A percentile compares a stretch with the other conserved stretches of the same genome.
phyloP scores from a whole-genome alignment of 92 coral and sea anemone genomes.

The Actinostola sp. region DNA sequence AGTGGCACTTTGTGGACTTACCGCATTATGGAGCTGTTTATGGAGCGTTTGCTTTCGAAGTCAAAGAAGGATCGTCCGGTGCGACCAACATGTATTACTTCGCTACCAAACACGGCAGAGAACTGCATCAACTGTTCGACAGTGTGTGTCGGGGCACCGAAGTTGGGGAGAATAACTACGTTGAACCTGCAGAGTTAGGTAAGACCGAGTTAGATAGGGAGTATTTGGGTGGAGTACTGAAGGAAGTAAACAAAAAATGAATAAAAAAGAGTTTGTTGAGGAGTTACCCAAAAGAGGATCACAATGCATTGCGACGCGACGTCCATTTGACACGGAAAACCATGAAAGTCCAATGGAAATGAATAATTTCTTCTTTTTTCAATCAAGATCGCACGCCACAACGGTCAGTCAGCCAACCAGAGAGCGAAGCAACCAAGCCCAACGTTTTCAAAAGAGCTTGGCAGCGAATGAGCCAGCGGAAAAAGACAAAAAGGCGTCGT shows the following conservation, averaged over 20 bases:
- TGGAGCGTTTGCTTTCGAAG: constrained; percentile 93
- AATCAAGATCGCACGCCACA: constrained; percentile 10
- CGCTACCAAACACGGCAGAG: constrained; percentile 73
- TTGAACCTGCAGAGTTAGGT: constrained; percentile 32
- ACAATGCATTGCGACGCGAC: too few relatives aligned
- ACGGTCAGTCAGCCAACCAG: constrained; percentile 30
- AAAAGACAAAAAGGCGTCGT: constrained; percentile 34
- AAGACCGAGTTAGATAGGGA: not conserved
- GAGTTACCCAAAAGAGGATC: too few relatives aligned
- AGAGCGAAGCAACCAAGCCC: constrained; percentile 19
- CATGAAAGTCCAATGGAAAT: not conserved
- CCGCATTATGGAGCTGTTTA: constrained; percentile 93
- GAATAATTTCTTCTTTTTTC: not conserved
- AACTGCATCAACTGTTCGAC: constrained; percentile 79
- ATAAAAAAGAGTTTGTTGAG: not conserved
- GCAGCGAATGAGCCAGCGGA: constrained; percentile 60
- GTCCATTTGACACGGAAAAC: too few relatives aligned
- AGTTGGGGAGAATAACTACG: constrained; percentile 28
- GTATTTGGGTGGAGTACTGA: not conserved
- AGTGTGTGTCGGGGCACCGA: constrained; percentile 73
- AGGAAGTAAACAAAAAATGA: too few relatives aligned
- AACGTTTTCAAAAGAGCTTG: constrained; percentile 66
- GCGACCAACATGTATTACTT: constrained; percentile 67
- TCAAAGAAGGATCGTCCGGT: constrained; percentile 63
- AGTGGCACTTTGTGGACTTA: constrained; percentile 81